phyloP scores from a whole-genome alignment of 2,888 invertebrate genomes.

The Euproctis similis region DNA sequence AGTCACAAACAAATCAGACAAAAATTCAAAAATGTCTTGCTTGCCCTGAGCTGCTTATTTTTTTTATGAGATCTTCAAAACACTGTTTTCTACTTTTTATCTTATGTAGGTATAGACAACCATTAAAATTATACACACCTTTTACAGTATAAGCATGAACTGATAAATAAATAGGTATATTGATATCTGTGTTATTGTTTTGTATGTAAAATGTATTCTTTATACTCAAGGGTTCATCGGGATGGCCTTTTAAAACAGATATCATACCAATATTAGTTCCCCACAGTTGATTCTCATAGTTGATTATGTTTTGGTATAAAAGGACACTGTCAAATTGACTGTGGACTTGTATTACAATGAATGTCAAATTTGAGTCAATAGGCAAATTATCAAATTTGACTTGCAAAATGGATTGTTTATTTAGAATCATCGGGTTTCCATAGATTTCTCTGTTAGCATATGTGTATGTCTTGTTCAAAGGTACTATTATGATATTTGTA shows the following conservation, averaged over 20 bases:
- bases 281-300: constrained; percentile 31
- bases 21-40: too few relatives aligned
- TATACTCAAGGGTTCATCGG: constrained; percentile 26
- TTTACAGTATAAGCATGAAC: constrained; percentile 64
- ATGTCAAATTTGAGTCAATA: constrained; percentile 56
- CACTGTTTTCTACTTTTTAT: too few relatives aligned
- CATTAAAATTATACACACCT: constrained; percentile 3
- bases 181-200: constrained; percentile 46
- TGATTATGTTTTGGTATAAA: constrained; percentile 53
- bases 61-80: too few relatives aligned
- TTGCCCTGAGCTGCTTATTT: too few relatives aligned
- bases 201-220: constrained; percentile 50
- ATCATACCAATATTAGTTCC: constrained; percentile 80
- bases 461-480: constrained; percentile 39
- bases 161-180: constrained; percentile 58
- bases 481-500: constrained; percentile 33
- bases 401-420: constrained; percentile 34
- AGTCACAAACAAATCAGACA: too few relatives aligned
- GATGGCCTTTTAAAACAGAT: constrained; percentile 15
- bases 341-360: constrained; percentile 80
- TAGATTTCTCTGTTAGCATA: constrained; percentile 43
- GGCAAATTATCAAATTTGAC: constrained; percentile 55
- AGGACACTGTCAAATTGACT: constrained; percentile 74
- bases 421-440: constrained; percentile 36
- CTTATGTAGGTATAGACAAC: too few relatives aligned